phyloP scores from a whole-genome alignment of 2,113 vertebrate genomes.

The Toxostoma redivivum region DNA sequence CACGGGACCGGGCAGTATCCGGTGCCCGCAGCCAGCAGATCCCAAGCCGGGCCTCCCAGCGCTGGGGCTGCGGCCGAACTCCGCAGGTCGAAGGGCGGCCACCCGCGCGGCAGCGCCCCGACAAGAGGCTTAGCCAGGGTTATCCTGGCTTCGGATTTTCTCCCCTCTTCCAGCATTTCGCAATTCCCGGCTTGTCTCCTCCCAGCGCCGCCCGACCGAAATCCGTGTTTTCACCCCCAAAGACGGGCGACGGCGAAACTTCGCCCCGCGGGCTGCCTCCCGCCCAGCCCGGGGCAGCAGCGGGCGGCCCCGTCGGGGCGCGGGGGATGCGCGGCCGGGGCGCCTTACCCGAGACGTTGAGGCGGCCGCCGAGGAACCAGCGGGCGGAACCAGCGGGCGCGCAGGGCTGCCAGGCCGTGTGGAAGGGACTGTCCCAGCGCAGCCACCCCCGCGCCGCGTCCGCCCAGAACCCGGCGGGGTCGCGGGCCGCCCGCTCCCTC shows the following conservation, averaged over 20 bases:
- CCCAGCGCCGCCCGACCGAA: background rate
- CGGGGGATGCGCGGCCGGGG: background rate
- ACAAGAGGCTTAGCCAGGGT: background rate
- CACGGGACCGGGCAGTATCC: no score
- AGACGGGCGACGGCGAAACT: no score
- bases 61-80: background rate
- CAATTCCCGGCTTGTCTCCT: background rate
- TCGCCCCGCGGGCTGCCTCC: background rate
- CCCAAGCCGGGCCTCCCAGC: background rate
- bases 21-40: background rate
- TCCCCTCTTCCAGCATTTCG: background rate
- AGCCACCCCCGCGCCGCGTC: conserved; percentile 73
- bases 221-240: background rate
- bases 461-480: conserved; percentile 84
- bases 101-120: background rate
- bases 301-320: background rate
- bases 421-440: conserved; percentile 77
- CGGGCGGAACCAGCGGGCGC: conserved; percentile 68
- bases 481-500: conserved; percentile 69
- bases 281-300: background rate
- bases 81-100: background rate
- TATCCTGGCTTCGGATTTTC: background rate
- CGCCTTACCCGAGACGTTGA: conserved; percentile 87
- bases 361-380: conserved; percentile 87
- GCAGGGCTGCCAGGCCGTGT: conserved; percentile 74